These are phyloP conservation scores for Apolygus lucorum DNA, from an alignment of 1,140 invertebrate species.

Conservation along the genomic window DNA sequence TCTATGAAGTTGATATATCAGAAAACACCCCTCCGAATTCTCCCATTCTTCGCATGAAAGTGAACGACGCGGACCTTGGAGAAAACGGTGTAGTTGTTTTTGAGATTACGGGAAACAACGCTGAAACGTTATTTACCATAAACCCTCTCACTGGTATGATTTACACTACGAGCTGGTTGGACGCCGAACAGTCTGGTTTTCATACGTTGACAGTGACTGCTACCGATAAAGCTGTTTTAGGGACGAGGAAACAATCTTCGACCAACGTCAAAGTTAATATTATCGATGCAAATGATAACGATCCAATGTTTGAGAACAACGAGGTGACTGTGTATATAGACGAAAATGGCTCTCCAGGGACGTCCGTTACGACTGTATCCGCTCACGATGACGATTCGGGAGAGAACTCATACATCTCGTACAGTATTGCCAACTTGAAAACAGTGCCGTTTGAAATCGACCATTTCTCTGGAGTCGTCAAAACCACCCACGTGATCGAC, in stretches of 20 bases:
- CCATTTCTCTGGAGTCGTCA: conserved; percentile 81
- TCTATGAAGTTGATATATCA: conserved; percentile 78
- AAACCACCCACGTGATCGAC: conserved; percentile 72
- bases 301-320: conserved; percentile 68
- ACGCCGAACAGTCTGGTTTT: conserved; percentile 65
- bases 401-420: conserved; percentile 90
- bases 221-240: conserved; percentile 73
- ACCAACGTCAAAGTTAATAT: conserved; percentile 81
- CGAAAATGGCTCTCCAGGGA: conserved; percentile 80
- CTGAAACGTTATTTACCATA: conserved; percentile 63
- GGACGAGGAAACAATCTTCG: conserved; percentile 71
- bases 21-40: conserved; percentile 82
- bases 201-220: conserved; percentile 79
- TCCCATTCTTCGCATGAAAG: conserved; percentile 76
- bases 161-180: conserved; percentile 59
- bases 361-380: conserved; percentile 65
- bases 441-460: conserved; percentile 91
- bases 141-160: conserved; percentile 79
- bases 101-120: conserved; percentile 67
- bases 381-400: conserved; percentile 82
- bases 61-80: conserved; percentile 71
- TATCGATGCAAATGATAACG: conserved; percentile 84
- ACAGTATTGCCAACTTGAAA: conserved; percentile 79
- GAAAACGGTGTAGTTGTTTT: conserved; percentile 74
- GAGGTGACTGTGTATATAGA: conserved; percentile 57